phyloP scores from a whole-genome alignment of 1,140 invertebrate species.

The Aplysia californica region DNA sequence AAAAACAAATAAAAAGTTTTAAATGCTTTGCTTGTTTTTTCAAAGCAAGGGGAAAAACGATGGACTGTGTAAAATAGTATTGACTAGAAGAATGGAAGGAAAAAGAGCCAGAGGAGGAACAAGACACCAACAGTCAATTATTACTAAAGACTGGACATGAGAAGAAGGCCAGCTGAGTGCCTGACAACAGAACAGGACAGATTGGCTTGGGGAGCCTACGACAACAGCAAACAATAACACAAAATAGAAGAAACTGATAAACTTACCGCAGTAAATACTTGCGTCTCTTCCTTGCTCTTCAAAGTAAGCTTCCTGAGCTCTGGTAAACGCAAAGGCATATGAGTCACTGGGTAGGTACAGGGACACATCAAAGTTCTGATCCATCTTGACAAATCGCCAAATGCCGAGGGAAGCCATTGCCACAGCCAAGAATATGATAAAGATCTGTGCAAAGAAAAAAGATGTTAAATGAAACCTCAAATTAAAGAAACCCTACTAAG shows the following conservation, averaged over 20 bases:
- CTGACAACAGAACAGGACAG: too few relatives aligned
- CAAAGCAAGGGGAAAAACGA: too few relatives aligned
- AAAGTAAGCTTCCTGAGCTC: constrained; percentile 72
- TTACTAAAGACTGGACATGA: not conserved
- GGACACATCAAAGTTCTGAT: constrained; percentile 81
- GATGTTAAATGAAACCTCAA: not conserved
- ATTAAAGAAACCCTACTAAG: not conserved
- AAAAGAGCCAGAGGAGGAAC: too few relatives aligned
- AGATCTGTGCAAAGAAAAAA: constrained; percentile 55
- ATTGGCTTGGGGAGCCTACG: too few relatives aligned
- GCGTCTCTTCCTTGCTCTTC: constrained; percentile 75
- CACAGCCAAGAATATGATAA: constrained; percentile 73
- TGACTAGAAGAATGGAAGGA: too few relatives aligned
- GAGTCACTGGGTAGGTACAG: constrained; percentile 82
- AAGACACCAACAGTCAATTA: not conserved
- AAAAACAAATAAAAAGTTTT: too few relatives aligned
- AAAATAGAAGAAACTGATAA: too few relatives aligned
- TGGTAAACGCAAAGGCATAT: constrained; percentile 77
- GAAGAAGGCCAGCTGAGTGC: too few relatives aligned
- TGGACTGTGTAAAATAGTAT: too few relatives aligned
- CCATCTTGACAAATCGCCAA: constrained; percentile 73
- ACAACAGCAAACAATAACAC: too few relatives aligned
- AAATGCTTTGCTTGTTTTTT: too few relatives aligned
- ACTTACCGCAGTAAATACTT: constrained; percentile 76
- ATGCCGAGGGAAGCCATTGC: constrained; percentile 73